Evolutionary conservation across 53 echinoderm and acorn worm species (phyloP).

Genomic region (Paelopatides confundens): DNA sequence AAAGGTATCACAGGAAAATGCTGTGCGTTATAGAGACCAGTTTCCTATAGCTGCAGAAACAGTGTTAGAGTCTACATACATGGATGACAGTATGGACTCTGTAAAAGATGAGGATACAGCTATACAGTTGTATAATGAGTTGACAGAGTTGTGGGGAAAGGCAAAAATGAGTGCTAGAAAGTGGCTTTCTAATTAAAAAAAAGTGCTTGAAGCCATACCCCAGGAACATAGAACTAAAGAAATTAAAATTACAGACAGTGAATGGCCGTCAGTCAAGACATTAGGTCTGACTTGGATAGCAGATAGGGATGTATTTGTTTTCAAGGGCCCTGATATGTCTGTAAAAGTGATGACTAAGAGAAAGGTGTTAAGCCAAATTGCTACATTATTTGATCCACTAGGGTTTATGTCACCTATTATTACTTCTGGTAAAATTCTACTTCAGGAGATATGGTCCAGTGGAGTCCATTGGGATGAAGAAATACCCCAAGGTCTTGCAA

Average conservation of each 20-base stretch:
- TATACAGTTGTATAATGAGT: slow-evolving; percentile 48
- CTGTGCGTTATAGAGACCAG: neutral
- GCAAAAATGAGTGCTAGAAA: slow-evolving; percentile 42
- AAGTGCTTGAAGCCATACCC: slow-evolving; percentile 27
- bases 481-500: slow-evolving; percentile 1
- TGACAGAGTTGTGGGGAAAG: slow-evolving; percentile 40
- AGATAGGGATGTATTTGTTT: slow-evolving; percentile 43
- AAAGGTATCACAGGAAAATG: slow-evolving; percentile 51
- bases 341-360: slow-evolving; percentile 46
- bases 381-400: slow-evolving; percentile 43
- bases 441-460: slow-evolving; percentile 33
- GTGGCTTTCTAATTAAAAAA: slow-evolving; percentile 37
- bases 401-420: slow-evolving; percentile 36
- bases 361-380: slow-evolving; percentile 39
- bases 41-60: slow-evolving; percentile 18
- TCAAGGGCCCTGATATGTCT: slow-evolving; percentile 35
- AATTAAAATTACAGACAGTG: slow-evolving; percentile 37
- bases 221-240: slow-evolving; percentile 45
- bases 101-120: slow-evolving; percentile 50
- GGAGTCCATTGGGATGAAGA: slow-evolving; percentile 45
- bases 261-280: slow-evolving; percentile 50
- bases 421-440: slow-evolving; percentile 29
- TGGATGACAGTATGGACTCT: slow-evolving; percentile 63
- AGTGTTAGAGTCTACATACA: slow-evolving; percentile 14
- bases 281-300: slow-evolving; percentile 40